Evolutionary conservation across 1,140 invertebrate species (phyloP).

Genomic region (Chelonus insularis): DNA sequence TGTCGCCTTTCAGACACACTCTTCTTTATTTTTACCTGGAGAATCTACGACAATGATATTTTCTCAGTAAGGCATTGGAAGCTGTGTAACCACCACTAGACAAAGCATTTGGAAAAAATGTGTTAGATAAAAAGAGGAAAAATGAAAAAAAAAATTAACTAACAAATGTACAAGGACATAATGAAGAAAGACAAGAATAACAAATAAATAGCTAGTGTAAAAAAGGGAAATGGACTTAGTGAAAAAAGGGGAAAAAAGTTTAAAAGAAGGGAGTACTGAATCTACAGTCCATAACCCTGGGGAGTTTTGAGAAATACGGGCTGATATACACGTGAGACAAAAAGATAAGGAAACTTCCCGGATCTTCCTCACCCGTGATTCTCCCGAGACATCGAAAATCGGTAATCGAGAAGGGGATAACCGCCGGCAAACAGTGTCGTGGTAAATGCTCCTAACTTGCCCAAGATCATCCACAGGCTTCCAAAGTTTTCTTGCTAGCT

Average conservation of each 20-base stretch:
- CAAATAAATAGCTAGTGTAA: too few relatives aligned
- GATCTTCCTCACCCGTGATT: slow-evolving; percentile 13
- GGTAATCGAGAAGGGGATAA: slow-evolving; percentile 24
- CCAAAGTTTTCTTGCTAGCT: slow-evolving; percentile 17
- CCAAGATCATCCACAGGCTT: slow-evolving; percentile 27
- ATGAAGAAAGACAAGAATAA: slow-evolving; percentile 1
- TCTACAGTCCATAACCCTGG: slow-evolving; percentile 29
- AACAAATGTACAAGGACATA: slow-evolving; percentile 6
- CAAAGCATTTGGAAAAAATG: slow-evolving; percentile 10
- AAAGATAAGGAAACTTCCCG: slow-evolving; percentile 27
- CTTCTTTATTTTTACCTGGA: slow-evolving; percentile 8
- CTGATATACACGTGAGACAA: slow-evolving; percentile 30
- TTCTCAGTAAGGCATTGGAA: background rate
- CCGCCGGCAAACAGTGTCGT: slow-evolving; percentile 24
- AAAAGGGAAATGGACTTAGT: too few relatives aligned
- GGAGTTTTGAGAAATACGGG: slow-evolving; percentile 32
- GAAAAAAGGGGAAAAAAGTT: slow-evolving; percentile 2
- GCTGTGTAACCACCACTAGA: background rate
- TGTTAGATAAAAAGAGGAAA: slow-evolving; percentile 1
- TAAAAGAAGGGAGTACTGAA: slow-evolving; percentile 19
- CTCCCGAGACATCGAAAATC: slow-evolving; percentile 18
- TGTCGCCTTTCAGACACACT: slow-evolving; percentile 5
- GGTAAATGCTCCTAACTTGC: slow-evolving; percentile 28
- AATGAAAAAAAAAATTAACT: slow-evolving; percentile 19
- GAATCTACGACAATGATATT: slow-evolving; percentile 24